phyloP scores from a whole-genome alignment of 2,888 invertebrate species.

The Andrena hattorfiana region DNA sequence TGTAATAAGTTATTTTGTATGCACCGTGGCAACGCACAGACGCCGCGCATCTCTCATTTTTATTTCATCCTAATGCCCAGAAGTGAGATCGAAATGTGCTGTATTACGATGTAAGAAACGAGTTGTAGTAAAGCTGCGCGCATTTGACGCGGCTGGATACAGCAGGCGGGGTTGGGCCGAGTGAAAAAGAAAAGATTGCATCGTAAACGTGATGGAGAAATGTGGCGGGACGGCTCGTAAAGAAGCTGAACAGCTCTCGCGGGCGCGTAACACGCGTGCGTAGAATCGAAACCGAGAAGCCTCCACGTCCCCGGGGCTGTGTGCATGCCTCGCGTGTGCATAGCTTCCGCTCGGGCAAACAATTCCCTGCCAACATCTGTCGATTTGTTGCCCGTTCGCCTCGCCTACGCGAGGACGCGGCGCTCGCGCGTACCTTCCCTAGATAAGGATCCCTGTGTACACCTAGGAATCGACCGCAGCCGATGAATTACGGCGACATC shows the following conservation, averaged over 20 bases:
- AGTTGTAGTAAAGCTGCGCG: not conserved
- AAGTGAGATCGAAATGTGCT: too few relatives aligned
- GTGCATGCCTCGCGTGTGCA: constrained; percentile 73
- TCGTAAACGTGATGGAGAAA: not conserved
- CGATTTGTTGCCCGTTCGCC: constrained; percentile 75
- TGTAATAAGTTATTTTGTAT: too few relatives aligned
- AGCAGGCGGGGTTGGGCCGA: not conserved
- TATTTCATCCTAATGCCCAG: too few relatives aligned
- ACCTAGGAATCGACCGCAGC: constrained; percentile 30
- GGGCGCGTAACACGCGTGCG: constrained; percentile 51
- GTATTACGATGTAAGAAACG: not conserved
- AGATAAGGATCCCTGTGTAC: constrained; percentile 51
- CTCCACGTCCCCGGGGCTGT: constrained; percentile 58
- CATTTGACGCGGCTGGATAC: not conserved
- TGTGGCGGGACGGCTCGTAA: constrained; percentile 20
- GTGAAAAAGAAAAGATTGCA: not conserved
- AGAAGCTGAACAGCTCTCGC: constrained; percentile 38
- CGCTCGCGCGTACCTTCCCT: constrained; percentile 65
- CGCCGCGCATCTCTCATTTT: too few relatives aligned
- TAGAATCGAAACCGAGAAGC: constrained; percentile 53
- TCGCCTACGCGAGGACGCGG: constrained; percentile 62
- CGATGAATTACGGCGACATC: constrained; percentile 51
- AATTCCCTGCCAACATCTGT: constrained; percentile 78
- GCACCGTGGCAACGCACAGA: too few relatives aligned
- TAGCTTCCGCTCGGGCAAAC: constrained; percentile 82